Evolutionary conservation across 2,888 invertebrate genomes (phyloP), one percentile per base, ranked within the genome.

Genomic region (Polydrusus tereticollis): DNA sequence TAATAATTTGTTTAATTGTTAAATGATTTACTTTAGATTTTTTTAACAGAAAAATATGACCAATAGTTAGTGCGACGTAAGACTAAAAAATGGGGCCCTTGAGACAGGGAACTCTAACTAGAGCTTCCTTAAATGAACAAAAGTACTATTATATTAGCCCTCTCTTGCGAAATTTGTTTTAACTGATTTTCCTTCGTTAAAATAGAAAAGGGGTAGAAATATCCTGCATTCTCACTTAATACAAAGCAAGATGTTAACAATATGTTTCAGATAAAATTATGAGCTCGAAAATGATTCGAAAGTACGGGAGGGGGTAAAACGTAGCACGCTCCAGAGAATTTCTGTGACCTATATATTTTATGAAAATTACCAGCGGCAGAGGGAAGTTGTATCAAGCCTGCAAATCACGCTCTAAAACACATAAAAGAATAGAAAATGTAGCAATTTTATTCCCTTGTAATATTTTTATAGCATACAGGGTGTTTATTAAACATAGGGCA

Each of bases 191-290:
- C n/a, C n/a, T n/a, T n/a, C n/a, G n/a, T n/a, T n/a, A n/a, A n/a
- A 33, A 33, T 7, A 10, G 36, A 36, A 4, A 36, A 36, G n/a
- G 12, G 29, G n/a, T n/a, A 36, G n/a, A 36, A n/a, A 36, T 36
- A n/a, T 16, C 5, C 16, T n/a, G 12, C 23, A 47, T 63, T 14
- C 20, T 14, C 45, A 33, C 47, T 63, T 63, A 29, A 50, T n/a
- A n/a, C n/a, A n/a, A 50, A 21, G 47, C 29, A 36, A 33, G 63
- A 45, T 45, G 33, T 26, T 47, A 45, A 63, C 63, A 63, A 45
- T 50, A 50, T 47, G 63, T 36, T 50, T 45, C 29, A 63, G 63
- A 63, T 63, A 36, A 63, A 63, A 47, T 47, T 50, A 63, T 33
- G 45, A 45, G 14, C 45, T 33, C 33, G 47, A 63, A 33, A 63